Base-by-base conservation (phyloP, 2,888 invertebrate species). In the Agrilus biguttatus region DNA sequence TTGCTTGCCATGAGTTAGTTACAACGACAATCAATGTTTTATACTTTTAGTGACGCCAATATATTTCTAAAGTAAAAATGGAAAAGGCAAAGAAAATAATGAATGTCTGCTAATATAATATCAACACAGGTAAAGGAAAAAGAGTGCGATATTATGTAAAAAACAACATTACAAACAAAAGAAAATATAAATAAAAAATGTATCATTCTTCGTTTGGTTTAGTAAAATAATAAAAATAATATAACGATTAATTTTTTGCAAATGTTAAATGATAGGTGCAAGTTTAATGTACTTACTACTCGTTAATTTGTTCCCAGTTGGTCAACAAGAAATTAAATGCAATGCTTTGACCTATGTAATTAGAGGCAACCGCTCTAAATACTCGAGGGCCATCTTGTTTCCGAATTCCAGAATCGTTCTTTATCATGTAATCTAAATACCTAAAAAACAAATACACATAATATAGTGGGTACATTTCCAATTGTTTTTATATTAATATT, bases 341-440 rank as follows among this genome's bases (percentile, higher is more conserved):
- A 17, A 79, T 63, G 49, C 71, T 68, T 51, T 73, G 68, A 19
- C 79, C 79, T 48, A 72, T 62, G 23, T 69, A 66, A 59, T 78
- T 78, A 38, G 60, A 60, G 2, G 77, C 74, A 1, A 80, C 75
- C 1, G 75, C 65, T 42, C 62, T 59, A 50, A 78, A 77, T 10
- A 77, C 73, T 36, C 66, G 59, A 37, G 68, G 67, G 12, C 77
- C 76, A 55, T 80, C 78, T 57, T 78, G 78, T 49, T 75, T 75
- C 37, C 73, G 60, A 40, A 80, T 75, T 43, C 72, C 74, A 38
- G 73, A 70, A 6, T 65, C 61, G 1, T 68, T 51, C 21, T 47
- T 45, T 17, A 55, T 14, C 38, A 55, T 53, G 39, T 51, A 46
- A 21, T 54, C 54, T 45, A 63, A 49, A 52, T 61, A 63, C 51